Evolutionary conservation across 2,888 invertebrate genomes (phyloP).

Genomic region (Leptinotarsa juncta): DNA sequence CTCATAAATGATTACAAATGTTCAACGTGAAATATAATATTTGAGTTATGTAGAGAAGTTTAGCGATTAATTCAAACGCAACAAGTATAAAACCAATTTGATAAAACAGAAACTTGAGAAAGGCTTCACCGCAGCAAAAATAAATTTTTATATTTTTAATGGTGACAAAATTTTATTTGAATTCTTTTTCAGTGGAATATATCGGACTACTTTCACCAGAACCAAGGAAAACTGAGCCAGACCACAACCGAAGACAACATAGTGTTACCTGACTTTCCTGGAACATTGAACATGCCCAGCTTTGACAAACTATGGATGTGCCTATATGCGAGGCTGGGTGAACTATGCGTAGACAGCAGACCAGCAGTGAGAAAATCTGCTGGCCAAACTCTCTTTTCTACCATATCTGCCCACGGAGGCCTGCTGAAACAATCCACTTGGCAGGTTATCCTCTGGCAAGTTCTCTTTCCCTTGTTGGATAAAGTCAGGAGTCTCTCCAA

Average conservation of each 20-base stretch:
- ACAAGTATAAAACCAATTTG: too few relatives aligned
- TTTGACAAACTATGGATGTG: slow-evolving; percentile 98
- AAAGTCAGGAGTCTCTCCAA: slow-evolving; percentile 84
- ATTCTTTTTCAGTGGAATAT: slow-evolving; percentile 90
- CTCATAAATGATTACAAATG: too few relatives aligned
- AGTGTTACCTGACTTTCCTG: slow-evolving; percentile 87
- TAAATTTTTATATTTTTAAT: too few relatives aligned
- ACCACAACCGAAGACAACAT: slow-evolving; percentile 79
- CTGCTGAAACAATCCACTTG: slow-evolving; percentile 89
- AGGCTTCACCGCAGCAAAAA: too few relatives aligned
- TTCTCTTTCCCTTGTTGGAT: slow-evolving; percentile 93
- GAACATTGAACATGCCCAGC: slow-evolving; percentile 85
- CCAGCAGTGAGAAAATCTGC: slow-evolving; percentile 98
- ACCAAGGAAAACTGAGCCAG: slow-evolving; percentile 84
- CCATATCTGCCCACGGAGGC: slow-evolving; percentile 94
- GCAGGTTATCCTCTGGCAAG: slow-evolving; percentile 95
- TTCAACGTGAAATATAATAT: too few relatives aligned
- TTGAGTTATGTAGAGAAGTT: too few relatives aligned
- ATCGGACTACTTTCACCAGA: slow-evolving; percentile 96
- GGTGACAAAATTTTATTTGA: neutral
- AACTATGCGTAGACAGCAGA: slow-evolving; percentile 92
- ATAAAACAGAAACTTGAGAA: too few relatives aligned
- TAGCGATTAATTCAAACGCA: too few relatives aligned
- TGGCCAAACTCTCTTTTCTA: slow-evolving; percentile 97
- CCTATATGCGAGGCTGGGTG: slow-evolving; percentile 87